Evolutionary conservation across 2,888 invertebrate species (phyloP).

Genomic region (Strigamia transsilvanica): DNA sequence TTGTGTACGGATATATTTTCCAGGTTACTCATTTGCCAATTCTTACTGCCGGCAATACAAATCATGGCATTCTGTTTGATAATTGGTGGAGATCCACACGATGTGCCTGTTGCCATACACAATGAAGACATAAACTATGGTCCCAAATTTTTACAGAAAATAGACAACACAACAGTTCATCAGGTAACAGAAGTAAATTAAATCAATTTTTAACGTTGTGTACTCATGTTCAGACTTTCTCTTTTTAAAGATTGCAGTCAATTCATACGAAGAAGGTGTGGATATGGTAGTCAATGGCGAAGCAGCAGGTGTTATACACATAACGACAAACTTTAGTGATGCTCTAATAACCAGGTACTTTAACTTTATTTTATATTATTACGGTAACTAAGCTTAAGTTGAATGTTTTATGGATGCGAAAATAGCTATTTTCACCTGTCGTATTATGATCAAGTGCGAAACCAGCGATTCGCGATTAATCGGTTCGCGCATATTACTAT

Average conservation of each 20-base stretch:
- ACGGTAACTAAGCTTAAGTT: too few relatives aligned
- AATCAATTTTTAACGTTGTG: background rate
- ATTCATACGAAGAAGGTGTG: background rate
- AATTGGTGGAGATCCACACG: conserved; percentile 61
- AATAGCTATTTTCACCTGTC: too few relatives aligned
- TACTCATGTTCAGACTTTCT: background rate
- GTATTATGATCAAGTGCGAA: background rate
- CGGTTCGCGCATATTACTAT: too few relatives aligned
- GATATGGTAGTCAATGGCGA: background rate
- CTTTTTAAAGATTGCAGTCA: background rate
- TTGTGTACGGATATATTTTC: too few relatives aligned
- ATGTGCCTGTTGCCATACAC: conserved; percentile 63
- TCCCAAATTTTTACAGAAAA: background rate
- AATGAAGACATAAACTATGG: conserved; percentile 61
- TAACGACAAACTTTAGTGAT: background rate
- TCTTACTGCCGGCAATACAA: conserved; percentile 65
- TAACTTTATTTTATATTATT: background rate
- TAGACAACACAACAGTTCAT: background rate
- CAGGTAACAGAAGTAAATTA: background rate
- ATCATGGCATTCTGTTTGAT: conserved; percentile 63
- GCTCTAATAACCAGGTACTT: background rate
- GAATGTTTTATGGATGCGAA: too few relatives aligned
- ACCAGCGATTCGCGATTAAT: too few relatives aligned
- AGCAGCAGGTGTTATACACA: background rate
- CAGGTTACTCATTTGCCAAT: conserved; percentile 64